These are phyloP conservation scores for Coelopa frigida DNA, from an alignment of 1,140 invertebrate species.

Conservation along the genomic window DNA sequence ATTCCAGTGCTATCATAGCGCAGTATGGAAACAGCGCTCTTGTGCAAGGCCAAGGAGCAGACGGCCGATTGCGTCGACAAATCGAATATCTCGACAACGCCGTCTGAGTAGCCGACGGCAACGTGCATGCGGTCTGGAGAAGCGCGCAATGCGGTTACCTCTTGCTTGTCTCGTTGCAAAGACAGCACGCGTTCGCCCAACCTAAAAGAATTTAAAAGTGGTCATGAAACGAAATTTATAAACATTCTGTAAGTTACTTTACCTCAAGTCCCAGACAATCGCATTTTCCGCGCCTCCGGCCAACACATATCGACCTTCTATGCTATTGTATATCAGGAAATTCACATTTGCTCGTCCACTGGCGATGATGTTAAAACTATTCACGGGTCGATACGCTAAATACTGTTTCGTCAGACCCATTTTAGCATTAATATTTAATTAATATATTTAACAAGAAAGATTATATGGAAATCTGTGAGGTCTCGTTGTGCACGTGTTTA, in stretches of 20 bases:
- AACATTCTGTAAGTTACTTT: not conserved
- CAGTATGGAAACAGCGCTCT: conserved; percentile 74
- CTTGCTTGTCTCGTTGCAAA: conserved; percentile 66
- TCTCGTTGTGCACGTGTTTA: too few relatives aligned
- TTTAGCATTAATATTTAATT: too few relatives aligned
- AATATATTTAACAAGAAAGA: too few relatives aligned
- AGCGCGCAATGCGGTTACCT: conserved; percentile 64
- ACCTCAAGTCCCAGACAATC: conserved; percentile 83
- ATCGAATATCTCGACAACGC: conserved; percentile 77
- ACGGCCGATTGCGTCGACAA: conserved; percentile 56
- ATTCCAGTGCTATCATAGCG: conserved; percentile 57
- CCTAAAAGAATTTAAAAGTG: conserved; percentile 30
- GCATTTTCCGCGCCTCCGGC: conserved; percentile 88
- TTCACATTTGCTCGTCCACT: conserved; percentile 69
- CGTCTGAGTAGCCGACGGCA: conserved; percentile 88
- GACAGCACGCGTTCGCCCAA: conserved; percentile 79
- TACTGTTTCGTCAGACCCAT: conserved; percentile 98
- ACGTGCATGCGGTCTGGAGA: conserved; percentile 68
- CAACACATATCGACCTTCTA: conserved; percentile 75
- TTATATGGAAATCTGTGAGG: too few relatives aligned
- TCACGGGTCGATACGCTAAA: conserved; percentile 73
- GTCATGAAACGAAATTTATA: not conserved
- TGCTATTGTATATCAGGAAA: conserved; percentile 67
- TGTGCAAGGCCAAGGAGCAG: conserved; percentile 83
- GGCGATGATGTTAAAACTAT: conserved; percentile 80